Conservation (phyloP, 1,140 invertebrate genomes). For the Sarcophaga peregrina region DNA sequence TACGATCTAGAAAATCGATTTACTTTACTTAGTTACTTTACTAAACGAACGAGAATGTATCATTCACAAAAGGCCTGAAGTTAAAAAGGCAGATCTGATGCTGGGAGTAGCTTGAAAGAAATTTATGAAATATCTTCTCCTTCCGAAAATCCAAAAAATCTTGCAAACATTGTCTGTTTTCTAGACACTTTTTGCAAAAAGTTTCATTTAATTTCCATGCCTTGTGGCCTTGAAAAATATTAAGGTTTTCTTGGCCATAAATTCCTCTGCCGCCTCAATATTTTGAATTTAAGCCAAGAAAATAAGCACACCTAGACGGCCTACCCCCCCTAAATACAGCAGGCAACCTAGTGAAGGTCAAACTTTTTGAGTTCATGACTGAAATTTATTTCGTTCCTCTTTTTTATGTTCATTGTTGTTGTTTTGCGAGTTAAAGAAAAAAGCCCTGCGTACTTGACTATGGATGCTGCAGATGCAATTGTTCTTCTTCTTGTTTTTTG, state of each 20-base stretch:
- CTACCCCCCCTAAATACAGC: neutral
- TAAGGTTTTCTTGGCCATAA: neutral
- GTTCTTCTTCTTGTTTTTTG: too few relatives aligned
- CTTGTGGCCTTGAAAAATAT: neutral
- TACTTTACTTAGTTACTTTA: too few relatives aligned
- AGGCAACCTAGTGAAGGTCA: neutral
- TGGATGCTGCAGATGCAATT: neutral
- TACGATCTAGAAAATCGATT: too few relatives aligned
- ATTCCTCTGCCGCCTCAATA: slow-evolving; percentile 2
- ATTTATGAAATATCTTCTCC: too few relatives aligned
- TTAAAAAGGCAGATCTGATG: too few relatives aligned
- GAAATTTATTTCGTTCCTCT: neutral
- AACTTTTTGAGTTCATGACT: neutral
- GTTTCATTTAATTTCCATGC: neutral
- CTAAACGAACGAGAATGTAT: too few relatives aligned
- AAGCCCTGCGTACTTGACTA: neutral
- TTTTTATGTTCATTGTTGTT: neutral
- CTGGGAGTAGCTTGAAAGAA: too few relatives aligned
- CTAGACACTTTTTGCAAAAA: neutral
- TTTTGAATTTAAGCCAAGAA: neutral
- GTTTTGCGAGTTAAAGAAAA: neutral
- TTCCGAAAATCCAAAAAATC: too few relatives aligned
- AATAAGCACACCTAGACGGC: neutral
- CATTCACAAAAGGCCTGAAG: too few relatives aligned
- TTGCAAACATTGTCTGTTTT: neutral